Evolutionary conservation across 2,888 invertebrate species (phyloP).

Genomic region (Diaprepes abbreviatus): DNA sequence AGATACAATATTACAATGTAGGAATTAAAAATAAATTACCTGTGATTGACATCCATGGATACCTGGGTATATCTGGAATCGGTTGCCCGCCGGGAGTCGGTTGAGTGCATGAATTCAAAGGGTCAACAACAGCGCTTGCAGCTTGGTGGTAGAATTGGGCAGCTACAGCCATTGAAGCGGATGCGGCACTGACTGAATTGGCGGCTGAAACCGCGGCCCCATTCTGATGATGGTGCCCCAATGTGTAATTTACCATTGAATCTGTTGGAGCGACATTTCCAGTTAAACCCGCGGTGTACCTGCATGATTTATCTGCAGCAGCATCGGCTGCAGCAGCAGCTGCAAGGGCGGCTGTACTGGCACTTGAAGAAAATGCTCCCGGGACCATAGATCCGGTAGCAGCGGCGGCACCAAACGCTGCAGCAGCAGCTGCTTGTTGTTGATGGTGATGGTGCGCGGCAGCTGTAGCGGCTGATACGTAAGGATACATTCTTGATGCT

Average conservation of each 20-base stretch:
- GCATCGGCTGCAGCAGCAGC: constrained; percentile 78
- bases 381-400: constrained; percentile 77
- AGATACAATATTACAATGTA: too few relatives aligned
- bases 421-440: constrained; percentile 75
- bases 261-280: constrained; percentile 77
- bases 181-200: constrained; percentile 80
- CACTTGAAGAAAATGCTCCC: constrained; percentile 71
- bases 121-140: constrained; percentile 83
- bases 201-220: constrained; percentile 76
- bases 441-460: constrained; percentile 80
- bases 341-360: constrained; percentile 72
- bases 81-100: constrained; percentile 83
- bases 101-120: constrained; percentile 84
- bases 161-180: constrained; percentile 74
- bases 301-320: constrained; percentile 84
- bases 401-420: constrained; percentile 75
- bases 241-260: constrained; percentile 86
- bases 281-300: constrained; percentile 78
- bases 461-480: constrained; percentile 82
- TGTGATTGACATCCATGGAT: constrained; percentile 97
- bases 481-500: constrained; percentile 91
- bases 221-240: constrained; percentile 81
- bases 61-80: constrained; percentile 92
- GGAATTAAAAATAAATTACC: too few relatives aligned
- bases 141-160: constrained; percentile 94